Conservation (phyloP, 2,888 invertebrate species). For the Ormyrus labotus region DNA sequence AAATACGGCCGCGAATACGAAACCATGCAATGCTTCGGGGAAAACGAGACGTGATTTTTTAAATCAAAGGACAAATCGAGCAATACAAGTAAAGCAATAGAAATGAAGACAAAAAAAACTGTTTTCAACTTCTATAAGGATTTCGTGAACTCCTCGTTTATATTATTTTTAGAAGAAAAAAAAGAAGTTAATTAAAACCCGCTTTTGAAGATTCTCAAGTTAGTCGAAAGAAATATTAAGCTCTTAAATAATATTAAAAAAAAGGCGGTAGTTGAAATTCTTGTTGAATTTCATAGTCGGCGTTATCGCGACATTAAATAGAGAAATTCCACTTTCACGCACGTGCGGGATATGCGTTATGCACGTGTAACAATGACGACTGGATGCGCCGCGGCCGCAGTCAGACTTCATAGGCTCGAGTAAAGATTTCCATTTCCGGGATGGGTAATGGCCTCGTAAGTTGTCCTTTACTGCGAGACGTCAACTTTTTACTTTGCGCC, state of each 20-base stretch:
- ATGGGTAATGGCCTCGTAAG: not conserved
- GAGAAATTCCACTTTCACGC: slow-evolving; percentile 25
- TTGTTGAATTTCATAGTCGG: slow-evolving; percentile 7
- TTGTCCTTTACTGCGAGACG: not conserved
- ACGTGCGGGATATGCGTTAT: not conserved
- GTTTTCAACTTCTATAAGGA: too few species aligned
- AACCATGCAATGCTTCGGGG: too few species aligned
- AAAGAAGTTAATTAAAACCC: not conserved
- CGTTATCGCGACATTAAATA: slow-evolving; percentile 6
- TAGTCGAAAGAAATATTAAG: too few species aligned
- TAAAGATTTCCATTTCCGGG: slow-evolving; percentile 17
- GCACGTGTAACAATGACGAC: not conserved
- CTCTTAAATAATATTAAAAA: not conserved
- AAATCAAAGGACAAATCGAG: too few species aligned
- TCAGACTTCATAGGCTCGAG: not conserved
- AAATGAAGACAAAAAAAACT: too few species aligned
- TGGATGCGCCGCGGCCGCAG: not conserved
- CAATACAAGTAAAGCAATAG: too few species aligned
- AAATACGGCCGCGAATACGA: too few species aligned
- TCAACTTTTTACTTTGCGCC: not conserved
- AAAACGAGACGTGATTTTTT: too few species aligned
- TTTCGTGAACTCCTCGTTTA: not conserved
- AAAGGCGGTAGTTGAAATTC: slow-evolving; percentile 31
- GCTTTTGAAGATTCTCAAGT: too few species aligned
- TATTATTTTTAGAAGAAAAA: not conserved